Evolutionary conservation across 2,797 vertebrate species (phyloP).

Genomic region (Pagetopsis macropterus): DNA sequence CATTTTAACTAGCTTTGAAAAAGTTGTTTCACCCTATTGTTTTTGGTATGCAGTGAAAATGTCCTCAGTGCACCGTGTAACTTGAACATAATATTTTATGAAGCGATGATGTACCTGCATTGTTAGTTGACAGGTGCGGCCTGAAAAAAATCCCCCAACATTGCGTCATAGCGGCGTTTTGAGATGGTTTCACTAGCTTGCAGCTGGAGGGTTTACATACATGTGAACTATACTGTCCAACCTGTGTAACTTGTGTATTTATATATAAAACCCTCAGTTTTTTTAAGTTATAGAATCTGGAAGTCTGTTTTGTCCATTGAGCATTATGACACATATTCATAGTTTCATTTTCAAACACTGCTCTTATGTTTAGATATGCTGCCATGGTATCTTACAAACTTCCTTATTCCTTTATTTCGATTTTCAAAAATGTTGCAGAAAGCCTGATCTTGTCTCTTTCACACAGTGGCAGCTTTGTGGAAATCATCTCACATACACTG

Average conservation of each 20-base stretch:
- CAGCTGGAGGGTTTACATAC: not conserved
- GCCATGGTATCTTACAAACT: not conserved
- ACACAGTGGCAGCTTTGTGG: conserved; percentile 6
- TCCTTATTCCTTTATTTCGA: conserved; percentile 12
- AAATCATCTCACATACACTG: conserved; percentile 8
- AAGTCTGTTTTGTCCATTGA: not conserved
- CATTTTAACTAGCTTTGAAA: not conserved
- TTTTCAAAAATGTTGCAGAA: not conserved
- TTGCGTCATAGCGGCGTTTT: conserved; percentile 1
- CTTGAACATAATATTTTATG: conserved; percentile 37
- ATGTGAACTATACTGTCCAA: not conserved
- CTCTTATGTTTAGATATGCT: not conserved
- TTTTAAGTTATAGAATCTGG: too few species aligned
- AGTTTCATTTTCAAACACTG: conserved; percentile 13
- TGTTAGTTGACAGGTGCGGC: conserved; percentile 44
- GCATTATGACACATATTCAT: not conserved
- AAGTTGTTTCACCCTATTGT: not conserved
- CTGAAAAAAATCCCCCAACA: conserved; percentile 27
- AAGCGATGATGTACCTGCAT: conserved; percentile 18
- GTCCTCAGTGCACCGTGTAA: not conserved
- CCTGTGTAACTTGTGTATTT: not conserved
- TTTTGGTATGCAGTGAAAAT: conserved; percentile 24
- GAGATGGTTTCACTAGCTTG: conserved; percentile 5
- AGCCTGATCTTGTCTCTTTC: not conserved
- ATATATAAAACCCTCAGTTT: not conserved